Base-by-base conservation (phyloP, 2,113 vertebrate genomes). In the Nyctibius bracteatus region DNA sequence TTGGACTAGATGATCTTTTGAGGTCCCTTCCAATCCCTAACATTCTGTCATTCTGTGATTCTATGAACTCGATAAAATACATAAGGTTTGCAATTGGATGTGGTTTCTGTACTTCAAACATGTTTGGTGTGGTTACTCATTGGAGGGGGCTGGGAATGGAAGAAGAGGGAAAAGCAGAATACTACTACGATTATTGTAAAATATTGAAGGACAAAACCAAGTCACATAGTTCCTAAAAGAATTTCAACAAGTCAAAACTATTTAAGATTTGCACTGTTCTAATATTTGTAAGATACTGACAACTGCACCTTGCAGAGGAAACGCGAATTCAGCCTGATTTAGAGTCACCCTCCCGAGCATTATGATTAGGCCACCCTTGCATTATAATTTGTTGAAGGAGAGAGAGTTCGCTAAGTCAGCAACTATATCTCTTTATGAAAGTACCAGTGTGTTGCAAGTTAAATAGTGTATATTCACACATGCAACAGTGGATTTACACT, bases 341-440 rank as follows among this genome's bases (percentile, higher is more conserved):
- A 84, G 41, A 87, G 61, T 73, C 47, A 63, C 21, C 13, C 35
- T 95, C 33, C 31, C 44, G 83, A 73, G 49, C 62, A 35, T 66
- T 81, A 21, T 63, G 86, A 83, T 88, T 74, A 80, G 33, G 10
- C 14, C 10, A 68, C 33, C 54, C n/a, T 55, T 73, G 17, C 61
- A 47, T 87, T 94, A 49, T 57, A 78, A 81, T 83, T 81, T 75
- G 14, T 35, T 83, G 70, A 95, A 78, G 54, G 30, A 80, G 30
- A 84, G 25, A 94, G 35, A 67, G 55, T 67, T 94, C 94, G 80
- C 85, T 79, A 91, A 81, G 73, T 91, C 95, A 97, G 94, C 70
- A 94, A 35, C 35, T 91, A 31, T 59, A 72, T 62, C 37, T 19
- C 30, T 52, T 95, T 75, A 83, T 55, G 46, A 77, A 93, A 92